Evolutionary conservation across 2,888 invertebrate species (phyloP), one percentile per base, ranked within the genome.

Genomic region (Eulithis testata): DNA sequence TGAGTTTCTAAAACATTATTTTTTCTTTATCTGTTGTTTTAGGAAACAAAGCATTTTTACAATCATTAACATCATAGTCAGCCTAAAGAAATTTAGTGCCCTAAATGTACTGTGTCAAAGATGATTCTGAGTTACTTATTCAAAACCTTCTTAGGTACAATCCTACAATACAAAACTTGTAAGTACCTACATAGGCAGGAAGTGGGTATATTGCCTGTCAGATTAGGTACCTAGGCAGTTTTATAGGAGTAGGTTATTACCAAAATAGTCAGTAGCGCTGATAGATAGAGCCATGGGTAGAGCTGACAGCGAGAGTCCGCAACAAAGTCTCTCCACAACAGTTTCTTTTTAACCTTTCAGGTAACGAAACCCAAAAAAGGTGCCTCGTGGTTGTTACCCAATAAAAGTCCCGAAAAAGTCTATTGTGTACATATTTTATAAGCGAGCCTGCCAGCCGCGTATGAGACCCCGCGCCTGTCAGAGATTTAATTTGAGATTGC

Each of bases 401-500:
- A 79, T 81, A 80, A 81, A 82, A 78, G 76, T 77, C 73, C 77
- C 73, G 69, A 80, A 81, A 70, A 81, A 79, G 78, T 78, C 74
- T 76, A 79, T 79, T 82, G 78, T 78, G 77, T 78, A 81, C 79
- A 84, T 82, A 81, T 81, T 84, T 84, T 83, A 81, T 81, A 83
- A 81, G 66, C 76, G 73, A 67, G 70, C 57, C 70, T 78, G 79
- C 76, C 79, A 77, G 80, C 77, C 76, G 76, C 81, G 82, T 80
- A 49, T 83, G 77, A 78, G 79, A 77, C 80, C 80, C 78, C 80
- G 79, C 76, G 49, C 11, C 49, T 78, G 81, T 79, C 79, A 72
- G 78, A 89, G 90, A 90, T 90, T 90, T 89, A 88, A 91, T 91
- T 90, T 90, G 86, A 91, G 91, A 90, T 90, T 89, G 87, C 79